phyloP scores from a whole-genome alignment of 2,113 vertebrate species.

The Passer domesticus region DNA sequence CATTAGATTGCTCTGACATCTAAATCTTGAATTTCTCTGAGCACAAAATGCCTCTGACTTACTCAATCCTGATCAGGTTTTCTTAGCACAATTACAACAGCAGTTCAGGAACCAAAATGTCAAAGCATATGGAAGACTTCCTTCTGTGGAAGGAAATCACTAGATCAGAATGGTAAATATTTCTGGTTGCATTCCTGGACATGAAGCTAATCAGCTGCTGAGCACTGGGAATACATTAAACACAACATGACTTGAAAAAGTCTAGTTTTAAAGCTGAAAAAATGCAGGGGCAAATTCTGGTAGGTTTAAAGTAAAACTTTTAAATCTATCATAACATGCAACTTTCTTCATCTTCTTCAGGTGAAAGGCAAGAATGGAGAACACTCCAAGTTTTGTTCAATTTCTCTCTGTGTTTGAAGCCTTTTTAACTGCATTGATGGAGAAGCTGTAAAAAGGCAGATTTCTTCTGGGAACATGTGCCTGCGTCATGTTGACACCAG shows the following conservation, averaged over 20 bases:
- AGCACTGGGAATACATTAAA: background rate
- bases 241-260: background rate
- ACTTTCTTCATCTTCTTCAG: background rate
- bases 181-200: background rate
- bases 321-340: background rate
- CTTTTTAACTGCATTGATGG: background rate
- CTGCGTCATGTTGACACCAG: conserved; percentile 64
- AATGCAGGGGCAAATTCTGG: background rate
- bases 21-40: background rate
- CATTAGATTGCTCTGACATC: background rate
- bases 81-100: background rate
- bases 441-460: background rate
- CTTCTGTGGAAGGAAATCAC: background rate
- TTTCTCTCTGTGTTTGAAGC: background rate
- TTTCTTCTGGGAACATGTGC: conserved; percentile 52
- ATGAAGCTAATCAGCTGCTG: background rate
- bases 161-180: background rate
- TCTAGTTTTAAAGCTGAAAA: background rate
- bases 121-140: background rate
- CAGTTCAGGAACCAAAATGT: background rate
- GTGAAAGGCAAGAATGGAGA: background rate
- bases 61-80: background rate
- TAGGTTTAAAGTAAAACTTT: background rate
- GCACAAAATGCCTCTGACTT: background rate
- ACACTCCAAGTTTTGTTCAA: background rate